A percentile compares a stretch with the other conserved stretches of the same genome.
Conservation (phyloP, 1,140 invertebrate genomes). For the Akabosia matsudoensis region DNA sequence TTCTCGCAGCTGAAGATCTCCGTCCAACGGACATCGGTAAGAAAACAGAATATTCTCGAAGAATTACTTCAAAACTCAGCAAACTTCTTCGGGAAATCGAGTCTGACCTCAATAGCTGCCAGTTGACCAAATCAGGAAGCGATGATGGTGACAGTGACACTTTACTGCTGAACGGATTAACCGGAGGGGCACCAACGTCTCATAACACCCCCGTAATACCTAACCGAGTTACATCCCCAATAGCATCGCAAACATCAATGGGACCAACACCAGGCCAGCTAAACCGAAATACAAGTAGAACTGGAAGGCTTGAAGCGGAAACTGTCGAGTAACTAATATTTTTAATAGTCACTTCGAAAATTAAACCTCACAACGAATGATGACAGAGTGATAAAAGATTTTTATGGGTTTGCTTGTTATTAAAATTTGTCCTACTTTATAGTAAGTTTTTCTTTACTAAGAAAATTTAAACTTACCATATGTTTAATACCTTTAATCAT, state of each 20-base stretch:
- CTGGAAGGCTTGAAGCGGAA: too few relatives aligned
- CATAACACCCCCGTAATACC: background rate
- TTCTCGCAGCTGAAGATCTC: slow-evolving; percentile 35
- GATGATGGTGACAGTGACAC: background rate
- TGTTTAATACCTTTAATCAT: too few relatives aligned
- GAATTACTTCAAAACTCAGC: slow-evolving; percentile 42
- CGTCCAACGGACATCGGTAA: slow-evolving; percentile 31
- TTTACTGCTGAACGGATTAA: background rate
- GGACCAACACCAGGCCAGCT: background rate
- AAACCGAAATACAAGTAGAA: background rate
- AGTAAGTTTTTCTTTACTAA: too few relatives aligned
- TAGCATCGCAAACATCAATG: background rate
- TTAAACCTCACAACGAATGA: background rate
- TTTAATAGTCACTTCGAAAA: too few relatives aligned
- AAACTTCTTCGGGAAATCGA: slow-evolving; percentile 44
- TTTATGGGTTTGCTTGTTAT: too few relatives aligned
- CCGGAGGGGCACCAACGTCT: background rate
- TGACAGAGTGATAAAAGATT: background rate
- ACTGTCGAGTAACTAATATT: too few relatives aligned
- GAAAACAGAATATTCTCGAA: slow-evolving; percentile 40
- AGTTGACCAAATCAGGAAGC: background rate
- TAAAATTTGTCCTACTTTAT: too few relatives aligned
- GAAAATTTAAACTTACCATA: too few relatives aligned
- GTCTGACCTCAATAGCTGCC: slow-evolving; percentile 9
- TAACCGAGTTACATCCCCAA: background rate